phyloP scores from a whole-genome alignment of 2,888 invertebrate genomes.

The Catocala fraxini region DNA sequence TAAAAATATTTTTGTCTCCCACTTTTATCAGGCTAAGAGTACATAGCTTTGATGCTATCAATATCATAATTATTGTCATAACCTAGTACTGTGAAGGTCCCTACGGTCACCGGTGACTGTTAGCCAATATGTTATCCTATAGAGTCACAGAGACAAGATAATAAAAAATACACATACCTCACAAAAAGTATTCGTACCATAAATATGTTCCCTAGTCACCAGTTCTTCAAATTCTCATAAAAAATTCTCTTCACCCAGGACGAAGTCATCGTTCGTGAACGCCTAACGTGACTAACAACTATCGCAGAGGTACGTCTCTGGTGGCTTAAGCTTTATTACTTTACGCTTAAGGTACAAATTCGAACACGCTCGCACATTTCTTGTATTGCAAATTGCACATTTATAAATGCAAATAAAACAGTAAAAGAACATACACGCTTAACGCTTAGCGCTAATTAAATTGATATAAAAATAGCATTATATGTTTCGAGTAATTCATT shows the following conservation, averaged over 20 bases:
- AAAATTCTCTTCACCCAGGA: slow-evolving; percentile 73
- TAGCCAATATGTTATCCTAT: too few species aligned
- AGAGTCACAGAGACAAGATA: too few species aligned
- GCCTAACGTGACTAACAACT: slow-evolving; percentile 78
- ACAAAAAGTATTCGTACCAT: background rate
- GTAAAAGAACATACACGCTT: slow-evolving; percentile 26
- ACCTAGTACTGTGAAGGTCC: too few species aligned
- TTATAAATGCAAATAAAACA: background rate
- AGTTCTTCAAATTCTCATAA: slow-evolving; percentile 34
- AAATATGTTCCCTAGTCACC: background rate
- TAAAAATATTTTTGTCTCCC: too few species aligned
- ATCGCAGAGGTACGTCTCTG: slow-evolving; percentile 77
- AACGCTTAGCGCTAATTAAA: slow-evolving; percentile 29
- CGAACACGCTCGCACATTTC: slow-evolving; percentile 47
- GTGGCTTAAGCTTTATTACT: slow-evolving; percentile 63
- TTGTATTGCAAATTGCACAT: slow-evolving; percentile 33
- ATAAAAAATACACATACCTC: background rate
- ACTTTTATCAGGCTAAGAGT: too few species aligned
- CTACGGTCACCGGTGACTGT: too few species aligned
- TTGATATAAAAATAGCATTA: background rate
- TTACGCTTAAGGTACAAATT: slow-evolving; percentile 53
- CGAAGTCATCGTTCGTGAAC: slow-evolving; percentile 87
- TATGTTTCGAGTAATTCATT: background rate
- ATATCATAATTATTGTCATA: too few species aligned
- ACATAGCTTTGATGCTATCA: too few species aligned